Evolutionary conservation across 2,888 invertebrate genomes (phyloP), one percentile per base, ranked within the genome.

Genomic region (Spilarctia lutea): DNA sequence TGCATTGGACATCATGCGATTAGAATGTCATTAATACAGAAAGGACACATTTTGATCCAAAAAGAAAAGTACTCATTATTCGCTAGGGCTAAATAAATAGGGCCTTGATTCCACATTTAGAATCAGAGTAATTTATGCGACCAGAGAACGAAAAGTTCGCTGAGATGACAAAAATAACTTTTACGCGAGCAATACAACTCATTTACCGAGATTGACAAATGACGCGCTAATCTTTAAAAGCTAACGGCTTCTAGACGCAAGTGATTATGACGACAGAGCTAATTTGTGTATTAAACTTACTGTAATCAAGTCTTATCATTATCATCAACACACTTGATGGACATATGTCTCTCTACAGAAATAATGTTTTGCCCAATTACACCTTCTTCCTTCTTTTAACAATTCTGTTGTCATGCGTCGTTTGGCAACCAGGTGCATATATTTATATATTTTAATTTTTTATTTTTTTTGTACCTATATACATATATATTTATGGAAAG

Each of bases 141-240:
- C n/a, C 52, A n/a, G n/a, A 56, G 52, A n/a, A 56, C 52, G 52
- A 56, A 56, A 56, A 56, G 10, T 56, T 56, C 52, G 52, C 52
- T 56, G 24, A 3, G 52, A 56, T 56, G n/a, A 24, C n/a, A n/a
- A 56, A 56, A 56, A 56, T 56, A 56, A 56, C 52, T 56, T 56
- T 56, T 56, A n/a, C 16, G 16, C 18, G 18, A 30, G 30, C 18
- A 63, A 63, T 18, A 8, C 63, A 63, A 63, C 30, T 63, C 63
- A 63, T 63, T 63, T 30, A 63, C 18, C 63, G 18, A 63, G 63
- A 63, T 30, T 63, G 63, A 63, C 63, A 63, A 30, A 63, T 63
- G 27, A 30, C 30, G 30, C 18, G 63, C 7, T 63, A 63, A 30
- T 18, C 18, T 18, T 18, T 63, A 63, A 63, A 63, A 60, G 13